A percentile compares a stretch with the other conserved stretches of the same genome.
phyloP scores from a whole-genome alignment of 2,113 vertebrate species.

The Desmodus rotundus region DNA sequence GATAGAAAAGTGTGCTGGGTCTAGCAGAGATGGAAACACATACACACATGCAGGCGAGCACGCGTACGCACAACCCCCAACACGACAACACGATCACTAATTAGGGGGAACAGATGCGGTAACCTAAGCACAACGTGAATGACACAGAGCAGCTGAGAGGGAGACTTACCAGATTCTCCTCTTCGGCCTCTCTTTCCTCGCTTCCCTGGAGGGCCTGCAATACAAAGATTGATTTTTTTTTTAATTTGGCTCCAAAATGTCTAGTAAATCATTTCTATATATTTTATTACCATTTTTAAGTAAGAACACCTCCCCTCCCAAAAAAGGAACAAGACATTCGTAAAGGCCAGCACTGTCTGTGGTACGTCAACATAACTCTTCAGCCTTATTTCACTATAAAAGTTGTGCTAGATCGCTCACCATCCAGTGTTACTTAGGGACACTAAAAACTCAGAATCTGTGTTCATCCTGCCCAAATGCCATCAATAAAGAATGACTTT shows the following conservation, averaged over 20 bases:
- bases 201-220: constrained; percentile 96
- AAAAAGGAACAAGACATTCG: not conserved
- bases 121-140: not conserved
- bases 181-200: constrained; percentile 95
- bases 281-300: not conserved
- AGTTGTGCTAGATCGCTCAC: not conserved
- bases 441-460: not conserved
- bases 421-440: not conserved
- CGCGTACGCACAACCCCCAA: not conserved
- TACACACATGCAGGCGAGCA: not conserved
- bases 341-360: not conserved
- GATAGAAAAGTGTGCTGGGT: not conserved
- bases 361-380: not conserved
- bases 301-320: not conserved
- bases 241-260: not conserved
- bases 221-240: constrained; percentile 41
- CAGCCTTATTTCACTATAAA: not conserved
- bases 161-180: constrained; percentile 93
- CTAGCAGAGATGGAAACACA: not conserved
- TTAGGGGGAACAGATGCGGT: not conserved
- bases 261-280: not conserved
- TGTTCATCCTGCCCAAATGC: not conserved
- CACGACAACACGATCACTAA: not conserved
- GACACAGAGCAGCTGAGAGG: not conserved
- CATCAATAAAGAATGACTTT: not conserved